Percentiles rank a stretch among this genome's conserved stretches.
These are phyloP conservation scores for Limenitis arthemis DNA, from an alignment of 2,888 invertebrate species.

Conservation along the genomic window DNA sequence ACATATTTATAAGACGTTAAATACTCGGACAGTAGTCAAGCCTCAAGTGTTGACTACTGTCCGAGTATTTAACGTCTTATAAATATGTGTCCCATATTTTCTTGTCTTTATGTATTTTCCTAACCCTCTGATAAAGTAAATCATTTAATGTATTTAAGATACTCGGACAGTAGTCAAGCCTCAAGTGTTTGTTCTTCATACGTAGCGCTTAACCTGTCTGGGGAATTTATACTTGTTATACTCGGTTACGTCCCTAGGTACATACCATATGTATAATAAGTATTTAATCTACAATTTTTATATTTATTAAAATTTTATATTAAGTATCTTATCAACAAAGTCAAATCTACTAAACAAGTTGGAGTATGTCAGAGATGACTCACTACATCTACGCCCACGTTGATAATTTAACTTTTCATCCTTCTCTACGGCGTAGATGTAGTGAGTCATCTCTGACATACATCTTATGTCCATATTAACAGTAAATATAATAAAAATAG, in stretches of 20 bases:
- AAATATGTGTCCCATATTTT: not conserved
- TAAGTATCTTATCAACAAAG: no score
- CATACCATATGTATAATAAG: conserved; percentile 22
- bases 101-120: no score
- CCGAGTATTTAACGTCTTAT: conserved; percentile 2
- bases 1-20: no score
- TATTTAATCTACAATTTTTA: conserved; percentile 1
- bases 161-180: conserved; percentile 22
- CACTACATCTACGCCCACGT: no score
- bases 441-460: conserved; percentile 48
- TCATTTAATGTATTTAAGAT: no score
- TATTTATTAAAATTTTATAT: no score
- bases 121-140: no score
- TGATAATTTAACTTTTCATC: conserved; percentile 19
- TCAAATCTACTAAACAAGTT: conserved; percentile 10
- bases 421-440: conserved; percentile 36
- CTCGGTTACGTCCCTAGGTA: conserved; percentile 27
- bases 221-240: conserved; percentile 22
- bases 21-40: no score
- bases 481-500: conserved; percentile 39
- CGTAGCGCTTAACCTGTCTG: conserved; percentile 24
- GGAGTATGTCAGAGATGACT: no score
- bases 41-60: no score
- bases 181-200: conserved; percentile 30
- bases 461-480: conserved; percentile 43